Evolutionary conservation across 2,888 invertebrate species (phyloP).

Genomic region (Eupithecia centaureata): DNA sequence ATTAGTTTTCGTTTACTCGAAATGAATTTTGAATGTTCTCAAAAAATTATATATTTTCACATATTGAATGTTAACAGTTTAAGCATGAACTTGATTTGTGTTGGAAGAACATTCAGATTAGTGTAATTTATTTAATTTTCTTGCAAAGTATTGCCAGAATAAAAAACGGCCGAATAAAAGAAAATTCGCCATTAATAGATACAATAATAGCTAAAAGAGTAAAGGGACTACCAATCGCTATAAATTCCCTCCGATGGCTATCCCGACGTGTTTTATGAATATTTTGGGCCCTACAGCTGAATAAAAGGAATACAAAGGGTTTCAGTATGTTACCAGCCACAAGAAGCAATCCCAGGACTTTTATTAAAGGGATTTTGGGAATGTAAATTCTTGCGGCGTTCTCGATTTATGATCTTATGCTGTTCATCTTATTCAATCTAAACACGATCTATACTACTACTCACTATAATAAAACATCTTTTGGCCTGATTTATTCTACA

Average conservation of each 20-base stretch:
- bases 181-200: neutral
- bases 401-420: neutral
- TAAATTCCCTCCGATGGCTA: slow-evolving; percentile 27
- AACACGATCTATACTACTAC: neutral
- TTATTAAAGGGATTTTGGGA: slow-evolving; percentile 15
- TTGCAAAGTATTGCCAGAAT: neutral
- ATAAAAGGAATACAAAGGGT: slow-evolving; percentile 24
- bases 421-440: neutral
- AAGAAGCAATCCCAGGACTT: slow-evolving; percentile 27
- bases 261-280: slow-evolving; percentile 31
- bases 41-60: no score
- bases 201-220: slow-evolving; percentile 9
- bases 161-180: neutral
- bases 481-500: neutral
- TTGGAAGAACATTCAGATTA: no score
- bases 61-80: no score
- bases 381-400: neutral
- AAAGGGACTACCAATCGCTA: slow-evolving; percentile 20
- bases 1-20: no score
- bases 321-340: slow-evolving; percentile 23
- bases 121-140: no score
- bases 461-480: neutral
- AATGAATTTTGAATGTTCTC: no score
- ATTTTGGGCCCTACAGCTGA: slow-evolving; percentile 24
- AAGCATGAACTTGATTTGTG: no score